phyloP scores from a whole-genome alignment of 1,140 invertebrate species.

The Armadillidium nasatum region DNA sequence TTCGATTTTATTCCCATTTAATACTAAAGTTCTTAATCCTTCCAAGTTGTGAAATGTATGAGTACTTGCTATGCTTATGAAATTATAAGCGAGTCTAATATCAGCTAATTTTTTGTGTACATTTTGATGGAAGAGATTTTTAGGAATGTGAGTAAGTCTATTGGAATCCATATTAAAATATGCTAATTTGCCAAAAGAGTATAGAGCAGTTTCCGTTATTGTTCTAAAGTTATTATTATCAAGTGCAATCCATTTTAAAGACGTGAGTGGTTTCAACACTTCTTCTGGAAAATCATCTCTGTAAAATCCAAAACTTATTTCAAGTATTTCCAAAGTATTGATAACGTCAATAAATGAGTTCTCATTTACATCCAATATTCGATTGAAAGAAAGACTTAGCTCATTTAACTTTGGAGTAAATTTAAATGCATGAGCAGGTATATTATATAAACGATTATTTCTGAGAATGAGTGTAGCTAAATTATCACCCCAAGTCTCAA shows the following conservation, averaged over 20 bases:
- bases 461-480: conserved; percentile 75
- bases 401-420: conserved; percentile 62
- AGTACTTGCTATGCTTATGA: conserved; percentile 58
- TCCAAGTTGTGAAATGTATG: conserved; percentile 61
- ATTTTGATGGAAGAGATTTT: conserved; percentile 59
- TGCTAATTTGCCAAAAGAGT: conserved; percentile 58
- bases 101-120: conserved; percentile 70
- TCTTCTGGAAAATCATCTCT: conserved; percentile 71
- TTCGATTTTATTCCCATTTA: conserved; percentile 66
- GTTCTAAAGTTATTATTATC: conserved; percentile 69
- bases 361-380: conserved; percentile 68
- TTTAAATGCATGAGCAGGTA: conserved; percentile 67
- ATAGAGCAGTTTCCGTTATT: conserved; percentile 44
- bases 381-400: conserved; percentile 82
- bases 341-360: conserved; percentile 69
- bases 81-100: conserved; percentile 69
- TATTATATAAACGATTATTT: conserved; percentile 73
- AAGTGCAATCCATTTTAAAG: conserved; percentile 74
- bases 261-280: conserved; percentile 63
- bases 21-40: conserved; percentile 63
- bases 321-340: conserved; percentile 69
- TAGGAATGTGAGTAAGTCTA: conserved; percentile 47
- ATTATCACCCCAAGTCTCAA: conserved; percentile 69
- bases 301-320: conserved; percentile 72
- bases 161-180: conserved; percentile 86